Percentiles rank a stretch among this genome's conserved stretches.
Conservation (phyloP, 2,113 vertebrate genomes). For the Dicentrarchus labrax region DNA sequence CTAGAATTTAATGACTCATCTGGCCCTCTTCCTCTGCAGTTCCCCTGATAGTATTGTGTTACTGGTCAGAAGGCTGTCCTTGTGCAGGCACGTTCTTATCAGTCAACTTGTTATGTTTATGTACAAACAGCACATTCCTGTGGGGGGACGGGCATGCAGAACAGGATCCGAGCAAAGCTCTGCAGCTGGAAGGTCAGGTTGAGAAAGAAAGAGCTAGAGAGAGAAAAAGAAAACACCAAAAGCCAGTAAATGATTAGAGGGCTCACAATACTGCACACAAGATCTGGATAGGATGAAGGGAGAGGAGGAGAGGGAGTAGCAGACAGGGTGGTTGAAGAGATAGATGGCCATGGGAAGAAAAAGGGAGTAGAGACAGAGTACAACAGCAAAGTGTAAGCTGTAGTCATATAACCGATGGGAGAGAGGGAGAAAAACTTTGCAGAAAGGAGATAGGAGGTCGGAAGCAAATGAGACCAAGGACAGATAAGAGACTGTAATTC, state of each 20-base stretch:
- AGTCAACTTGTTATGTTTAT: conserved; percentile 65
- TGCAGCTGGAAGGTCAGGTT: conserved; percentile 62
- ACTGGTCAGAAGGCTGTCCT: conserved; percentile 45
- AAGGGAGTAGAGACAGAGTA: neutral
- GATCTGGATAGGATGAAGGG: conserved; percentile 15
- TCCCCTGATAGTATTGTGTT: conserved; percentile 31
- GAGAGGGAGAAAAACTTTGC: neutral
- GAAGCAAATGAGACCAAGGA: neutral
- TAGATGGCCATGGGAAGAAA: conserved; percentile 14
- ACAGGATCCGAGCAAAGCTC: conserved; percentile 39
- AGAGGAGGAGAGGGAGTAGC: neutral
- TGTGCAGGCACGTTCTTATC: conserved; percentile 67
- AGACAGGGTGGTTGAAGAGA: conserved; percentile 4
- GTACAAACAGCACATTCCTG: conserved; percentile 78
- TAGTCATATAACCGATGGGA: neutral
- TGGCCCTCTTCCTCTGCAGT: neutral
- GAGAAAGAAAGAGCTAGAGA: conserved; percentile 1
- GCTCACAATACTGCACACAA: conserved; percentile 17
- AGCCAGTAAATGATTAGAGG: conserved; percentile 47
- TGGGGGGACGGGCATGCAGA: conserved; percentile 21
- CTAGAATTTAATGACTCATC: conserved; percentile 27
- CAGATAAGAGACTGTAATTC: neutral
- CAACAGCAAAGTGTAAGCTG: neutral
- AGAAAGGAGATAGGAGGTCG: neutral
- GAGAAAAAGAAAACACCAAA: conserved; percentile 23